phyloP scores from a whole-genome alignment of 35 echinoderm and acorn worm species.

The Chiridota heheva region DNA sequence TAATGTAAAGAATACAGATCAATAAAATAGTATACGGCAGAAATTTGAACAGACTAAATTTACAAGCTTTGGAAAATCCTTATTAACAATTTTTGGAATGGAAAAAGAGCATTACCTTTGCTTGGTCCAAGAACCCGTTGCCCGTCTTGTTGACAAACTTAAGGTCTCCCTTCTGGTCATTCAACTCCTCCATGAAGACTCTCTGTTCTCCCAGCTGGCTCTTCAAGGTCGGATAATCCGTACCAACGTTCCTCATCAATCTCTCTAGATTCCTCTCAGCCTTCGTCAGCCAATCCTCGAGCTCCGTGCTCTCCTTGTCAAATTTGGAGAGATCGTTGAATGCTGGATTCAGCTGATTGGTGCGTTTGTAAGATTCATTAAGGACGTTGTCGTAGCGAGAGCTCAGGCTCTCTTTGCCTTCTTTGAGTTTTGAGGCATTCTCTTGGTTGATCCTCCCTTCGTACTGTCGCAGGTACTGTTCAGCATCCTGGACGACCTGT shows the following conservation, averaged over 20 bases:
- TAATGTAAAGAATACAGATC: too few relatives aligned
- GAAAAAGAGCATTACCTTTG: too few relatives aligned
- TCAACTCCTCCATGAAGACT: constrained; percentile 74
- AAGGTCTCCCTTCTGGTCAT: constrained; percentile 93
- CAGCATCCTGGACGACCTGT: constrained; percentile 59
- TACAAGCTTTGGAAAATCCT: too few relatives aligned
- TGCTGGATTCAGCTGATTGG: constrained; percentile 74
- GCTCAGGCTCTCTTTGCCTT: constrained; percentile 64
- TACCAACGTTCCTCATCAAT: constrained; percentile 53
- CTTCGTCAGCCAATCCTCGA: constrained; percentile 59
- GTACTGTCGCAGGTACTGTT: constrained; percentile 69
- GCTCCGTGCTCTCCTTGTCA: constrained; percentile 62
- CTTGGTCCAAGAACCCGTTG: constrained; percentile 61
- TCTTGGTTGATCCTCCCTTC: constrained; percentile 62
- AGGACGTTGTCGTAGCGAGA: constrained; percentile 75
- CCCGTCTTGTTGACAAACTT: constrained; percentile 96
- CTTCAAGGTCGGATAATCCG: constrained; percentile 67
- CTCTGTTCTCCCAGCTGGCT: constrained; percentile 69
- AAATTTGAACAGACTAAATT: too few relatives aligned
- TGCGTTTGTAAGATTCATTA: constrained; percentile 72
- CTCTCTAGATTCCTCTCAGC: constrained; percentile 43
- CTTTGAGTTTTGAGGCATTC: constrained; percentile 57
- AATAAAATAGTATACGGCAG: too few relatives aligned
- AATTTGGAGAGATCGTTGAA: constrained; percentile 75
- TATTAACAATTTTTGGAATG: too few relatives aligned